Evolutionary conservation across 2,888 invertebrate species (phyloP), one percentile per base, ranked within the genome.

Genomic region (Tridacna crocea): DNA sequence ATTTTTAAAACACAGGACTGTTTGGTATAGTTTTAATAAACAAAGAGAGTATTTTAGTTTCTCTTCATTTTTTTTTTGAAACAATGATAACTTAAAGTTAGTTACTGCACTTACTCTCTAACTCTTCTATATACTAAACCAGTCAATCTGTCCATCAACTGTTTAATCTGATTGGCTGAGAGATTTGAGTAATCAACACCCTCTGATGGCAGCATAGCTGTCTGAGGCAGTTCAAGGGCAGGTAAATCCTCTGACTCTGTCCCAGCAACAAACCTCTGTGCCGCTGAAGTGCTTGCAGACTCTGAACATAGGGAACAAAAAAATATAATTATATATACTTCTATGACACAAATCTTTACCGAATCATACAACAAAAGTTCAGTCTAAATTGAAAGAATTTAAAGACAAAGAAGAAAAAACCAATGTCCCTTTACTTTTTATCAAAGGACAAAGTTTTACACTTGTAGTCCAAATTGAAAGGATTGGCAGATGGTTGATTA

Each of bases 141-240:
- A 27, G 93, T 94, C 24, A 94, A 85, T 61, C 87, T 88, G 75
- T 93, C 93, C 85, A 93, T 91, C 51, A 92, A 82, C 77, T 92
- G 89, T 84, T 92, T 92, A 75, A 94, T 89, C 63, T 90, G 89
- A 82, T 92, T 90, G 66, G 88, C 90, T 51, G 92, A 86, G 72
- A 94, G 83, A 75, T 89, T 90, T 48, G 88, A 84, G 77, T 94
- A 94, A 46, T 93, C 91, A 11, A 93, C 91, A 0, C 92, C 93
- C 48, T 91, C 92, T 55, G 92, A 88, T 48, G 94, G 94, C 55
- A 94, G 88, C 10, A 84, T 75, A 0, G 90, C 87, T 26, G 91
- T 90, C 75, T 91, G 92, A 10, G 93, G 93, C 13, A 93, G 81
- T 66, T 92, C 92, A 61, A 92, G 84, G 77, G 91, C 85, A 72